Base-by-base conservation (phyloP, 2,888 invertebrate genomes). In the Drosophila nigritarsus region DNA sequence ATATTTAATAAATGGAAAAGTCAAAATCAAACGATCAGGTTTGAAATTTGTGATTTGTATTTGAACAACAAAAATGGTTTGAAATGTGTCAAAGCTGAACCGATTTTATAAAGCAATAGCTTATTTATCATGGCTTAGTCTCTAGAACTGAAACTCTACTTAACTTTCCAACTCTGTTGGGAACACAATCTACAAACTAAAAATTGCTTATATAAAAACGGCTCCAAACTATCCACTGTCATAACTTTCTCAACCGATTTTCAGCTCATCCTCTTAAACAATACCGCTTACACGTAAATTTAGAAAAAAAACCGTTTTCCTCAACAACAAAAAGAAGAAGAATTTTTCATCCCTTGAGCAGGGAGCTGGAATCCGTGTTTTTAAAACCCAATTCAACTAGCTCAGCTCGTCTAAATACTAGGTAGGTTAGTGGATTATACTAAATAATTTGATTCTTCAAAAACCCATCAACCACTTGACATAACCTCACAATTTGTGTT, bases 401-500 rank as follows among this genome's bases (percentile, higher is more conserved):
- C 20, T 42, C 40, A 11, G 40, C 40, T 42, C 20, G 20, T 42
- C 11, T 11, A 11, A 11, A 40, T 40, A 20, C 11, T 20, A 11
- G 40, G 11, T 5, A 20, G 11, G 5, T 42, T 11, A 42, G 20
- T 11, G 20, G 20, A 30, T 51, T 20, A 20, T 3, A 11, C 30
- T 32, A 30, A 51, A 20, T 29, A n/a, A 29, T 30, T 51, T 30
- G 2, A 53, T n/a, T 34, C 11, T 20, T 7, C 18, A 27, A 49
- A 18, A 7, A 27, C 8, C 8, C 29, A 29, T 56, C 15, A 20
- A 3, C 29, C 42, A 56, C 42, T 58, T n/a, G 34, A 58, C 56
- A 34, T 58, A 71, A 70, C 56, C 71, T 63, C 49, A 63, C 40
- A 48, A 42, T 38, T 55, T 27, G 27, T 27, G 24, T 13, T 11